Conservation (phyloP, 2,797 vertebrate species). For the Orestias chungarensis region DNA sequence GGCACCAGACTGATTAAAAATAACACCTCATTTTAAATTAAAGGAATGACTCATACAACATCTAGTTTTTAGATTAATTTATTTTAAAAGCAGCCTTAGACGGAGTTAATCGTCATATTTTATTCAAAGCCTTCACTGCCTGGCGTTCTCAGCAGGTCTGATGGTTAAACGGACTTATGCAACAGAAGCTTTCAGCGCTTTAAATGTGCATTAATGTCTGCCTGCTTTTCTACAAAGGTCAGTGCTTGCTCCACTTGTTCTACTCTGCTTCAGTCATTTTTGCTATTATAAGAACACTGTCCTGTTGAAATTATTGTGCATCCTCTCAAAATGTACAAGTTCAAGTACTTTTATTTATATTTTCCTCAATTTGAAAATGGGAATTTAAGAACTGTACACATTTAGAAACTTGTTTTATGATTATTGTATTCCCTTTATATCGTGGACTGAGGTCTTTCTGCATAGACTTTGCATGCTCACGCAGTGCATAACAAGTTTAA, state of each 20-base stretch:
- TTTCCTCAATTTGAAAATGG: neutral
- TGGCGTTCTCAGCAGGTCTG: neutral
- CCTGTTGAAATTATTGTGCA: neutral
- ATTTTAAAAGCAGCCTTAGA: neutral
- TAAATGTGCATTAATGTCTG: constrained; percentile 4
- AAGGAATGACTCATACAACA: neutral
- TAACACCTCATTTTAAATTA: neutral
- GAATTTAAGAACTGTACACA: neutral
- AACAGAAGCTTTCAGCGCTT: constrained; percentile 2
- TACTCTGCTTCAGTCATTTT: neutral
- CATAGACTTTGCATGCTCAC: no score
- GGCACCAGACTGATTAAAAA: neutral
- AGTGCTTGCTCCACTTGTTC: neutral
- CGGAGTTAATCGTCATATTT: neutral
- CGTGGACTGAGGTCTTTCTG: no score
- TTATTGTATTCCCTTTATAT: no score
- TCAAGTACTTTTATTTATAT: neutral
- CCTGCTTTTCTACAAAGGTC: neutral
- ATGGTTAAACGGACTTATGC: neutral
- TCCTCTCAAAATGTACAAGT: neutral
- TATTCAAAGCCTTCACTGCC: neutral
- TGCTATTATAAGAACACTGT: neutral
- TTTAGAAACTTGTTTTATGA: no score
- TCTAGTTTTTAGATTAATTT: neutral
- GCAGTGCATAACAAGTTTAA: no score